These are phyloP conservation scores for Agrotis segetum DNA, from an alignment of 2,888 invertebrate genomes.

Conservation along the genomic window DNA sequence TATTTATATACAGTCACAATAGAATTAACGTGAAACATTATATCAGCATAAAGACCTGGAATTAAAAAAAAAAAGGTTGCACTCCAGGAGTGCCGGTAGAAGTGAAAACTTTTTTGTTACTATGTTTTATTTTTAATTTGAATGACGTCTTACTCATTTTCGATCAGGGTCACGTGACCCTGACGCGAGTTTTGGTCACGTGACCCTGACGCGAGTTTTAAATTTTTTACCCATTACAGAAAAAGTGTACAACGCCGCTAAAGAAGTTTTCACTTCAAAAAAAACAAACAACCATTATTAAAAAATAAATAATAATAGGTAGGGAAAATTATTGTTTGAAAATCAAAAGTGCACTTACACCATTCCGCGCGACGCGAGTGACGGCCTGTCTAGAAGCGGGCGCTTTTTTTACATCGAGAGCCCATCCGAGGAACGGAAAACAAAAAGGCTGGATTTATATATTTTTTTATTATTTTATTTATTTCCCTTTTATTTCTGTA, in stretches of 20 bases:
- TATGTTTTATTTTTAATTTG: too few relatives aligned
- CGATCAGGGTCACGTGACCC: too few relatives aligned
- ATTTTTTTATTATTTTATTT: conserved; percentile 89
- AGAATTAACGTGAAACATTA: not conserved
- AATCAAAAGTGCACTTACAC: conserved; percentile 71
- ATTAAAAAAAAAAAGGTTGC: too few relatives aligned
- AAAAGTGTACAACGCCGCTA: too few relatives aligned
- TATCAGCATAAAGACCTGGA: not conserved
- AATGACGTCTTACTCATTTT: too few relatives aligned
- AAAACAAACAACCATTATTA: not conserved
- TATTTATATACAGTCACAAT: not conserved
- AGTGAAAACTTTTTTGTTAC: too few relatives aligned
- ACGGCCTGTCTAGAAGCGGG: conserved; percentile 90
- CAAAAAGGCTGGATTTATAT: conserved; percentile 90
- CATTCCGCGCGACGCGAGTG: conserved; percentile 69
- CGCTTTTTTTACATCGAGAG: conserved; percentile 89
- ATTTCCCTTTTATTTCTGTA: conserved; percentile 84
- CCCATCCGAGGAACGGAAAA: conserved; percentile 88
- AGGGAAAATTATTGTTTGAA: conserved; percentile 16
- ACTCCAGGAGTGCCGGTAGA: too few relatives aligned
- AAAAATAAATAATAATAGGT: not conserved
- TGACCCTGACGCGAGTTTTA: too few relatives aligned
- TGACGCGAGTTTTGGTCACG: too few relatives aligned
- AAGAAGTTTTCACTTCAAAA: too few relatives aligned
- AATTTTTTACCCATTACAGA: too few relatives aligned